Percentiles rank a stretch among this genome's conserved stretches.
Conservation (phyloP, 92 coral and sea anemone genomes). For the Actinernus sp. region DNA sequence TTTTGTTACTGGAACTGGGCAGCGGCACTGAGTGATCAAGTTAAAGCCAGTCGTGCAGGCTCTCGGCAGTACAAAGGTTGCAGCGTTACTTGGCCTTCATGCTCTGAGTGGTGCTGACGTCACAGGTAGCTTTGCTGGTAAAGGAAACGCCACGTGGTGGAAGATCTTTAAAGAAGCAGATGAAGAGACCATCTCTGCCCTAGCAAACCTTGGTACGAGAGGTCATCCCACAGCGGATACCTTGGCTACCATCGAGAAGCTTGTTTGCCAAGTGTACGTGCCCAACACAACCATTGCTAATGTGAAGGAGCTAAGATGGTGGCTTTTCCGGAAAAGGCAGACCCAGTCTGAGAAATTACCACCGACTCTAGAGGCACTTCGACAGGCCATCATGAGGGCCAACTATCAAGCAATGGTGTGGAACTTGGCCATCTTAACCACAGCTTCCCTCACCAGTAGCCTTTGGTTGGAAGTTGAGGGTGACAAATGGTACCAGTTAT, state of each 20-base stretch:
- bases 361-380: conserved; percentile 22
- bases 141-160: conserved; percentile 25
- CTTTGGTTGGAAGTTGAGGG: conserved; percentile 50
- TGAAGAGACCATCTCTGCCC: conserved; percentile 20
- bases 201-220: conserved; percentile 21
- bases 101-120: conserved; percentile 16
- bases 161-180: conserved; percentile 7
- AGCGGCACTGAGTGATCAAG: conserved; percentile 15
- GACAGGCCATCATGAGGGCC: conserved; percentile 32
- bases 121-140: conserved; percentile 1
- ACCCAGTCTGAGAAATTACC: conserved; percentile 41
- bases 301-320: conserved; percentile 36
- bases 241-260: conserved; percentile 16
- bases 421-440: conserved; percentile 45
- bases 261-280: conserved; percentile 43
- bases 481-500: conserved; percentile 36
- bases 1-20: conserved; percentile 25
- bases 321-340: conserved; percentile 38
- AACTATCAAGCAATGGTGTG: conserved; percentile 44
- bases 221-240: not conserved
- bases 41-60: conserved; percentile 11
- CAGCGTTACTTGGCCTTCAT: conserved; percentile 34
- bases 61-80: conserved; percentile 23
- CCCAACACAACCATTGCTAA: not conserved
- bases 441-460: conserved; percentile 28